Base-by-base conservation (phyloP, 1,140 invertebrate genomes). In the Ceratoteleas bidentatus region DNA sequence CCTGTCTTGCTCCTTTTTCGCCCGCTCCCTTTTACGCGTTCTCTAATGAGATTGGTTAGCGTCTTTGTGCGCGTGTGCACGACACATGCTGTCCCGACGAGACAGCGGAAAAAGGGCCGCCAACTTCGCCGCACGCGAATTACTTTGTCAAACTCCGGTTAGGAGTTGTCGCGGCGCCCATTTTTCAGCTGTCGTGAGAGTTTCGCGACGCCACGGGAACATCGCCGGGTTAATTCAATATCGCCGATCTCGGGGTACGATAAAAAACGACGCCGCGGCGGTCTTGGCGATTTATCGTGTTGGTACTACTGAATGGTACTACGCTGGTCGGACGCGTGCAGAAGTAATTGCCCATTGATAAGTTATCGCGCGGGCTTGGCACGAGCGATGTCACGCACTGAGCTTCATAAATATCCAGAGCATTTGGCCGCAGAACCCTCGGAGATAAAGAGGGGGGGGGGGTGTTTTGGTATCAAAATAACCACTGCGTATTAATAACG, bases 331-430 rank as follows among this genome's bases (percentile, higher is more conserved):
- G 43, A 77, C 74, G 61, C 60, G 74, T 70, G 74, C 65, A 70
- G 38, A 77, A 77, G 52, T 77, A 77, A 77, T 77, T 69, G 74
- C 65, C 65, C 65, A 77, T 77, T 69, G 74, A 77, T 77, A 77
- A 69, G 57, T 75, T 66, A 75, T 75, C 74, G 74, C 57, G 38
- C 68, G 32, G 54, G 56, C 53, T 68, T 69, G 15, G 38, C 50
- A 56, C 36, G 32, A 40, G 32, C 61, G 58, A 49, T 65, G 77
- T 68, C 77, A 74, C 77, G 77, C 69, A 57, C 62, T 43, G 15
- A 49, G 54, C 38, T 66, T 54, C 50, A 68, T 73, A 80, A 73
- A 66, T 72, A 57, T 64, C 56, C 62, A 45, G 62, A 45, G 36
- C 13, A 24, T 65, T 60, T 53, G 14, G 2, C 50, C 50, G 33